Conservation (phyloP, 2,888 invertebrate genomes). For the Sphinx pinastri region DNA sequence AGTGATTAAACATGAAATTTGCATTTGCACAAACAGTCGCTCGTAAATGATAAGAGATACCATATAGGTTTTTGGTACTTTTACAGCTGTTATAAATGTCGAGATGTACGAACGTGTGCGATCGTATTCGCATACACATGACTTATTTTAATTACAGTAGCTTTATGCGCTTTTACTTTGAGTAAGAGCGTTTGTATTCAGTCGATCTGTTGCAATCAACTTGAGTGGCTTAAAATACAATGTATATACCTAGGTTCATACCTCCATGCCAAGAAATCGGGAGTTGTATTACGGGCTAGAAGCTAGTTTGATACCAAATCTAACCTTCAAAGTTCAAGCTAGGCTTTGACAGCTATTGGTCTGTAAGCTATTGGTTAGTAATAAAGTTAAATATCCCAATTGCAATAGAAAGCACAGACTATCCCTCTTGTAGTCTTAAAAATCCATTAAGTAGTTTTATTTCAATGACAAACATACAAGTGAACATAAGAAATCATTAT, state of each 20-base stretch:
- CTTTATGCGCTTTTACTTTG: not conserved
- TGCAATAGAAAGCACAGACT: too few species aligned
- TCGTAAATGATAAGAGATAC: conserved; percentile 45
- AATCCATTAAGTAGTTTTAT: too few species aligned
- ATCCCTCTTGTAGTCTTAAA: too few species aligned
- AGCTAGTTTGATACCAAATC: too few species aligned
- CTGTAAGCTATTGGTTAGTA: too few species aligned
- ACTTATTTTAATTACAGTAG: conserved; percentile 11
- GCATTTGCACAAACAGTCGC: conserved; percentile 60
- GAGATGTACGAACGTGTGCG: conserved; percentile 23
- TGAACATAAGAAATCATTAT: too few species aligned
- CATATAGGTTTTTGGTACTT: conserved; percentile 14
- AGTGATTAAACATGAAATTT: conserved; percentile 65
- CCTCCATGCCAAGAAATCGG: not conserved
- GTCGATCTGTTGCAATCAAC: not conserved
- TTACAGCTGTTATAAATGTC: conserved; percentile 18
- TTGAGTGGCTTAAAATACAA: not conserved
- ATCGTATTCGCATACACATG: conserved; percentile 26
- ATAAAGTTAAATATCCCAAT: too few species aligned
- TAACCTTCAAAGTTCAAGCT: not conserved
- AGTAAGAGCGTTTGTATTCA: not conserved
- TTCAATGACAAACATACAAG: too few species aligned
- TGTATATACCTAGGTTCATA: not conserved
- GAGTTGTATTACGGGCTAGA: too few species aligned
- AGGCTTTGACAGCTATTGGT: too few species aligned